Base-by-base conservation (phyloP, 2,797 vertebrate species). In the Melanotaenia pygmaea region DNA sequence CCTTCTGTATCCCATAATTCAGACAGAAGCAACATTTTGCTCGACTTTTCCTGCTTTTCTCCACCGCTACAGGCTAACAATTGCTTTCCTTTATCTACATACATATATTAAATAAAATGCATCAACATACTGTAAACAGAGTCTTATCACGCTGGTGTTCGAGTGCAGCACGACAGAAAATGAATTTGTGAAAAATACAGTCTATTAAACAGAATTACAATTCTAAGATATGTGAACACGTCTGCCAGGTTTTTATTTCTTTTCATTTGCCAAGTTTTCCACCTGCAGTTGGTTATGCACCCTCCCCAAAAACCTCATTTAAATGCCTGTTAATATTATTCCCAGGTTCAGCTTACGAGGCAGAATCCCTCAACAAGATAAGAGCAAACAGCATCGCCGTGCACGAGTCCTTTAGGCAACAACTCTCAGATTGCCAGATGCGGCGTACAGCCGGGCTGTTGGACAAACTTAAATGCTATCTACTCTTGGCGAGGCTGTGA, bases 381-480 rank as follows among this genome's bases (percentile, higher is more conserved):
- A 90, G 86, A 75, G 56, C 80, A 77, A 76, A 83, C 79, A 74
- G 85, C 81, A 63, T 67, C 30, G 69, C 38, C 60, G 50, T 82
- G 89, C 86, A 80, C 38, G 60, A 83, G 81, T 86, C 89, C 85
- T 91, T 85, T 83, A 88, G 82, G 81, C 86, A 79, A 70, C 64
- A 18, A 74, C 86, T 85, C 84, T 79, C 62, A 83, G 85, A 89
- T 88, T 87, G 88, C 80, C 88, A 83, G 89, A 89, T 87, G 88
- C 81, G 38, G 74, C 78, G 35, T 37, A 47, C 38, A 66, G 73
- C 76, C 81, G 24, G 84, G 77, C 82, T 77, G 86, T 80, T 78
- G 86, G 78, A 89, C 86, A 70, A 85, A 90, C 80, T 75, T 90
- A 82, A 89, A 90, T 82, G 84, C 82, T 92, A 90, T 92, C 90